A percentile compares a stretch with the other conserved stretches of the same genome.
Conservation (phyloP, 2,888 invertebrate species). For the Cephus pulcher region DNA sequence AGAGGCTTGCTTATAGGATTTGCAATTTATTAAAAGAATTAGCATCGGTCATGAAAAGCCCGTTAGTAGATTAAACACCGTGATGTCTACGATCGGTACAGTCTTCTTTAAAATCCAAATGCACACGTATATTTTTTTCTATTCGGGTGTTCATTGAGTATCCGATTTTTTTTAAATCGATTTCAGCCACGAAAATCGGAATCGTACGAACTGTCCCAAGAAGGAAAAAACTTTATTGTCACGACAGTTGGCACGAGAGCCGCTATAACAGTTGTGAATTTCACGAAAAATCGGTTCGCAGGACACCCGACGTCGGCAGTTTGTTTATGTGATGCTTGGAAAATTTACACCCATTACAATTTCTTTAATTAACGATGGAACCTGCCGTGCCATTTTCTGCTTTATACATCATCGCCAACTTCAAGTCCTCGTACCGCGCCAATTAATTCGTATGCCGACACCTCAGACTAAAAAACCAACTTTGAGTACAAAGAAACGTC, state of each 20-base stretch:
- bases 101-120: conserved; percentile 47
- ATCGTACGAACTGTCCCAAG: conserved; percentile 19
- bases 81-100: conserved; percentile 28
- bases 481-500: background rate
- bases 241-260: conserved; percentile 48
- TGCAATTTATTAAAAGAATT: background rate
- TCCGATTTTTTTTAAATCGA: conserved; percentile 29
- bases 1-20: background rate
- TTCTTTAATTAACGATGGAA: background rate
- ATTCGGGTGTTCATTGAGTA: conserved; percentile 34
- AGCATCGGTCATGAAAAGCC: background rate
- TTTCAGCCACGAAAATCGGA: background rate
- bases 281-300: background rate
- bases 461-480: background rate
- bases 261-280: background rate
- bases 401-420: background rate
- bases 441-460: background rate
- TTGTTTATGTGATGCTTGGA: background rate
- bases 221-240: conserved; percentile 47
- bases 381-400: background rate
- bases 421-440: background rate
- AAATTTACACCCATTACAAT: background rate
- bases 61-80: background rate
- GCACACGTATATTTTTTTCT: conserved; percentile 31
- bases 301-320: background rate